Percentiles rank a stretch among this genome's conserved stretches.
Evolutionary conservation across 2,888 invertebrate species (phyloP).

Genomic region (Prenolepis imparis): DNA sequence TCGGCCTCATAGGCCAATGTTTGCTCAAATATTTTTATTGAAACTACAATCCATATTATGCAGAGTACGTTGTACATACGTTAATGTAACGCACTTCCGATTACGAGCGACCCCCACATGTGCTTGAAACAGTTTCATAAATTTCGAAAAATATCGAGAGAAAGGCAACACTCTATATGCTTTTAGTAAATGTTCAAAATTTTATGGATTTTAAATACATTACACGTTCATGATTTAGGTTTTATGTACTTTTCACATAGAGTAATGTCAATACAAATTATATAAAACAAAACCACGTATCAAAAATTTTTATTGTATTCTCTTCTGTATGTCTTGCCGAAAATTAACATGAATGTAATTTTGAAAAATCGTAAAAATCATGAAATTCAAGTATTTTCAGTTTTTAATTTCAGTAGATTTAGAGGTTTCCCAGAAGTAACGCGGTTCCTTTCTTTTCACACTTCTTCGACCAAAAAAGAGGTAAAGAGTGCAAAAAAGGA

Average conservation of each 20-base stretch:
- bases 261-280: background rate
- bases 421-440: background rate
- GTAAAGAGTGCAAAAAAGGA: background rate
- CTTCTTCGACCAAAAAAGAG: background rate
- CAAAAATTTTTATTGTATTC: background rate
- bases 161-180: background rate
- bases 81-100: conserved; percentile 34
- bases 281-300: background rate
- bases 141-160: background rate
- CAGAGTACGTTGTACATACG: conserved; percentile 25
- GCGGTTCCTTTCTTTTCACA: too few species aligned
- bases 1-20: conserved; percentile 7
- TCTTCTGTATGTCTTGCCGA: background rate
- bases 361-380: background rate
- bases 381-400: background rate
- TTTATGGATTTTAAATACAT: background rate
- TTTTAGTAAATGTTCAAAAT: background rate
- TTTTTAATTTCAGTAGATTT: conserved; percentile 1
- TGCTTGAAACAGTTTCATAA: background rate
- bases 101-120: background rate
- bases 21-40: conserved; percentile 9
- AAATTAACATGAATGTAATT: background rate
- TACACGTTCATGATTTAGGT: background rate
- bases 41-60: conserved; percentile 5
- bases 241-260: background rate